These are phyloP conservation scores for Seriola aureovittata DNA, from an alignment of 2,113 vertebrate genomes.

Conservation along the genomic window DNA sequence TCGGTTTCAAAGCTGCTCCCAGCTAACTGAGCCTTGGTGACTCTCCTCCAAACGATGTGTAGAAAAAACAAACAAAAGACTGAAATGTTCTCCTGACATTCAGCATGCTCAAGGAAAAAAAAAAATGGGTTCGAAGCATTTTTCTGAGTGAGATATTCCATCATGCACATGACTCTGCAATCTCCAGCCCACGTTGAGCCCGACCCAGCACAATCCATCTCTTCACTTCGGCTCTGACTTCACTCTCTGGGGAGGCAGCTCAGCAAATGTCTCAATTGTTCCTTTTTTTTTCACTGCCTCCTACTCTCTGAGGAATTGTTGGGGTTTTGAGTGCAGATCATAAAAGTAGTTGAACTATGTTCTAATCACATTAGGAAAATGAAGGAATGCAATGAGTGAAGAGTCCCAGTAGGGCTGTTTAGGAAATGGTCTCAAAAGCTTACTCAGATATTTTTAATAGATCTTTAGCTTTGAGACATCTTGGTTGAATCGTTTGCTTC, in stretches of 20 bases:
- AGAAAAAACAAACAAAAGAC: conserved; percentile 69
- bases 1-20: conserved; percentile 69
- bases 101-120: conserved; percentile 26
- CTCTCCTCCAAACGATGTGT: conserved; percentile 54
- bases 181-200: conserved; percentile 59
- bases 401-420: conserved; percentile 52
- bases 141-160: conserved; percentile 64
- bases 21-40: conserved; percentile 45
- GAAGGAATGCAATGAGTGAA: conserved; percentile 52
- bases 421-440: conserved; percentile 36
- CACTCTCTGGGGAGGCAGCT: conserved; percentile 61
- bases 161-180: conserved; percentile 68
- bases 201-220: conserved; percentile 68
- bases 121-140: conserved; percentile 57
- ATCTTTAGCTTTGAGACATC: conserved; percentile 47
- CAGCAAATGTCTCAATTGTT: conserved; percentile 67
- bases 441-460: conserved; percentile 40
- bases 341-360: conserved; percentile 57
- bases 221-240: conserved; percentile 55
- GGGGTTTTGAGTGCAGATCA: conserved; percentile 56
- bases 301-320: conserved; percentile 66
- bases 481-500: conserved; percentile 29
- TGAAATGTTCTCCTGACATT: conserved; percentile 53
- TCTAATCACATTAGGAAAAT: conserved; percentile 69
- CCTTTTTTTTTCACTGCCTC: conserved; percentile 49